Evolutionary conservation across 2,113 vertebrate species (phyloP).

Genomic region (Limanda limanda): DNA sequence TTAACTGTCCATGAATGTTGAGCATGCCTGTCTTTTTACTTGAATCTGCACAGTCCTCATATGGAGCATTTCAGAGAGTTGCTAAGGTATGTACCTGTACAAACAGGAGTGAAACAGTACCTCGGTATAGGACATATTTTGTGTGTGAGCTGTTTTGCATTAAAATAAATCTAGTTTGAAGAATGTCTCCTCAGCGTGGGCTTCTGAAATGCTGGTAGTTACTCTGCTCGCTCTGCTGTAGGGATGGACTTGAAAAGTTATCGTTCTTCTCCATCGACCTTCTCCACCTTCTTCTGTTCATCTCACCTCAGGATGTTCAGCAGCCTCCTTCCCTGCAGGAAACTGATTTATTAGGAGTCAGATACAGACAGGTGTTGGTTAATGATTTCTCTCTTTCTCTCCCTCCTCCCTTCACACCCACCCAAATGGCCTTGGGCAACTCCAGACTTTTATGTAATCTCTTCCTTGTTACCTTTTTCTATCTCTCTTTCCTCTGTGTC

Average conservation of each 20-base stretch:
- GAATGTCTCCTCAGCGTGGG: constrained; percentile 25
- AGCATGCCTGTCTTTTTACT: constrained; percentile 56
- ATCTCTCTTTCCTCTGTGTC: background rate
- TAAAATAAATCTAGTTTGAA: constrained; percentile 76
- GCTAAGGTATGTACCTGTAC: constrained; percentile 19
- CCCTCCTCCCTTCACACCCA: constrained; percentile 46
- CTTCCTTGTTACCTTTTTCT: constrained; percentile 19
- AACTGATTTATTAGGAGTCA: constrained; percentile 76
- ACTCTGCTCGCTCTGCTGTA: constrained; percentile 1
- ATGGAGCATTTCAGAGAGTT: constrained; percentile 11
- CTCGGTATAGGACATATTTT: constrained; percentile 28
- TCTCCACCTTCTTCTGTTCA: constrained; percentile 14
- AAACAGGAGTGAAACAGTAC: constrained; percentile 15
- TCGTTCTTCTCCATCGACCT: constrained; percentile 14
- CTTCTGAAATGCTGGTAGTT: constrained; percentile 10
- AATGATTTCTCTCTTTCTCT: constrained; percentile 81
- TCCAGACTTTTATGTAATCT: constrained; percentile 54
- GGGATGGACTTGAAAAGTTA: constrained; percentile 15
- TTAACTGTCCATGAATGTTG: background rate
- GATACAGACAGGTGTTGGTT: constrained; percentile 78
- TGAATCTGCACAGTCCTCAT: constrained; percentile 50
- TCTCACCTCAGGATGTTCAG: background rate
- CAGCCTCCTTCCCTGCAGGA: constrained; percentile 13
- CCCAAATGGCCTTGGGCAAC: constrained; percentile 52
- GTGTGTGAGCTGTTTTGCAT: constrained; percentile 51